Conservation (phyloP, 2,113 vertebrate genomes). For the Solenodon paradoxus region DNA sequence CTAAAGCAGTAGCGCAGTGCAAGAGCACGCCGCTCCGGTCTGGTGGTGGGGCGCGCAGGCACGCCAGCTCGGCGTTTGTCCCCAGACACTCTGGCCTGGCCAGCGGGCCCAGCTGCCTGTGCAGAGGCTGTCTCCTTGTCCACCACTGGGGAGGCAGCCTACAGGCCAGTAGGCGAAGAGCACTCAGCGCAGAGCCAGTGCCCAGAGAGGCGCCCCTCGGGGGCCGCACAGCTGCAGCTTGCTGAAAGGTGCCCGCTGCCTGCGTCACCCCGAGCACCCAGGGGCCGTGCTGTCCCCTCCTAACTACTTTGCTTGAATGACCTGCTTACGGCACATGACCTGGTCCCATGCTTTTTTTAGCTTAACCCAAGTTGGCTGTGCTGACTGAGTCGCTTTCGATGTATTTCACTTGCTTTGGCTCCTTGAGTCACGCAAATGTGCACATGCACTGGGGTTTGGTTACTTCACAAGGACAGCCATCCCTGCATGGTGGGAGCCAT, state of each 20-base stretch:
- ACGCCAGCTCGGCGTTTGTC: too few species aligned
- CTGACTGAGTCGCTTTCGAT: not conserved
- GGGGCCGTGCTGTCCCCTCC: not conserved
- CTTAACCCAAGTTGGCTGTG: not conserved
- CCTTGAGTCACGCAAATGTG: not conserved
- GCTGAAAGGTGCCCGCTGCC: too few species aligned
- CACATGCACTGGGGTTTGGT: not conserved
- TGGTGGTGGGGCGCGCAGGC: too few species aligned
- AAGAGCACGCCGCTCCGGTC: not conserved
- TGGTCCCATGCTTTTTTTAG: not conserved
- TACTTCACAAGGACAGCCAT: not conserved
- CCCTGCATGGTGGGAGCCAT: not conserved
- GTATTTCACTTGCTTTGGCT: not conserved
- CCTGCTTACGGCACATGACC: not conserved
- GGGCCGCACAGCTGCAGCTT: too few species aligned
- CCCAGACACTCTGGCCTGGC: fast-evolving
- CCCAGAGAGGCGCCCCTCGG: fast-evolving
- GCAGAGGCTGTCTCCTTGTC: not conserved
- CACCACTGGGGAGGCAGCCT: fast-evolving
- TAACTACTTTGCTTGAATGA: not conserved
- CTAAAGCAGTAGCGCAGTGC: too few species aligned
- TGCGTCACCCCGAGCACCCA: too few species aligned
- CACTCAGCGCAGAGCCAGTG: not conserved
- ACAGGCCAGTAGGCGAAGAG: not conserved
- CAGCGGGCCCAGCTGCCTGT: not conserved